Conservation (phyloP, 2,888 invertebrate genomes). For the Napeogenes inachia region DNA sequence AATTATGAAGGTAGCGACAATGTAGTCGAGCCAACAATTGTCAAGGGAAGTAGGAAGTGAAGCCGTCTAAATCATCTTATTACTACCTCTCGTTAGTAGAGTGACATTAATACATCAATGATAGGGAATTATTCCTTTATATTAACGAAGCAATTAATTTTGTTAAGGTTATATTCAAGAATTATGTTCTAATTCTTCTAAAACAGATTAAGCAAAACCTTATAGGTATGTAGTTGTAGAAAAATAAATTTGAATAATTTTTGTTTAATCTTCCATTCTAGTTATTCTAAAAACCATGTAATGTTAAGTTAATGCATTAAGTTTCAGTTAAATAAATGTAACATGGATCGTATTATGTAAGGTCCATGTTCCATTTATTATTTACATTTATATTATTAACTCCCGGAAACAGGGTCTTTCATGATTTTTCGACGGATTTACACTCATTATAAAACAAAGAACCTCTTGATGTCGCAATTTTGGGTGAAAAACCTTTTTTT, state of each 20-base stretch:
- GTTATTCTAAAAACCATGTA: too few relatives aligned
- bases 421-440: conserved; percentile 13
- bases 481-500: conserved; percentile 12
- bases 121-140: neutral
- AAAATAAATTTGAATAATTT: too few relatives aligned
- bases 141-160: neutral
- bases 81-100: conserved; percentile 15
- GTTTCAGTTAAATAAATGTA: too few relatives aligned
- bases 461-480: conserved; percentile 14
- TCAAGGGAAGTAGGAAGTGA: conserved; percentile 13
- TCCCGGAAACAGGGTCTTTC: conserved; percentile 7
- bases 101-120: conserved; percentile 4
- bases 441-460: conserved; percentile 22
- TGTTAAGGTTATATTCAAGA: neutral
- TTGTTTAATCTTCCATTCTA: too few relatives aligned
- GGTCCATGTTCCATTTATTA: too few relatives aligned
- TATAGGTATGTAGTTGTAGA: too few relatives aligned
- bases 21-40: conserved; percentile 8
- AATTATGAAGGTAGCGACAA: conserved; percentile 18
- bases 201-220: too few relatives aligned
- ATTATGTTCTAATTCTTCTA: too few relatives aligned
- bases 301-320: too few relatives aligned
- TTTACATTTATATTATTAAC: neutral
- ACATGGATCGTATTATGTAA: too few relatives aligned
- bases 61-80: conserved; percentile 23